Percentiles rank a stretch among this genome's conserved stretches.
These are phyloP conservation scores for Idris sp. DNA, from an alignment of 1,140 invertebrate species.

Conservation along the genomic window DNA sequence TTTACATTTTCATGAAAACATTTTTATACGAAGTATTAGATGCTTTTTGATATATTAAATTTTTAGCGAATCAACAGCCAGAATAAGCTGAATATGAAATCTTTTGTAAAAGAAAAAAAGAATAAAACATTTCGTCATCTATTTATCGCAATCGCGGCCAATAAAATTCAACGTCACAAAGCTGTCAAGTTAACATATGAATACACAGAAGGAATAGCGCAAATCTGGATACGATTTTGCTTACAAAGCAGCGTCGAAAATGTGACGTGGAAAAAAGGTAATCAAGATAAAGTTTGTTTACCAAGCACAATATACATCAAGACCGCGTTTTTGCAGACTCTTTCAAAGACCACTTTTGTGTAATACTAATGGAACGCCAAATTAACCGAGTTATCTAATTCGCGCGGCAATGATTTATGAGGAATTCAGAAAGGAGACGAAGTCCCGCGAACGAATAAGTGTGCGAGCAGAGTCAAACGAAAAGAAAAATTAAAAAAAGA, in stretches of 20 bases:
- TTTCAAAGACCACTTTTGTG: constrained; percentile 32
- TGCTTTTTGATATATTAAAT: too few species aligned
- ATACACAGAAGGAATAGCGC: constrained; percentile 19
- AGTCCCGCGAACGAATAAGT: too few species aligned
- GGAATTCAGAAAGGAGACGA: too few species aligned
- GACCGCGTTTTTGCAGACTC: constrained; percentile 17
- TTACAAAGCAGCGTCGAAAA: constrained; percentile 24
- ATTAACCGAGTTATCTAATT: constrained; percentile 57
- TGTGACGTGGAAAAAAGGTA: constrained; percentile 18
- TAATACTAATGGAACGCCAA: constrained; percentile 50
- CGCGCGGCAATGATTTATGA: constrained; percentile 38
- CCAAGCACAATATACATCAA: constrained; percentile 29
- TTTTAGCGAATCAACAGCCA: too few species aligned
- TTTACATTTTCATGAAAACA: too few species aligned
- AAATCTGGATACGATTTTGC: constrained; percentile 2
- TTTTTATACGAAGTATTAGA: too few species aligned
- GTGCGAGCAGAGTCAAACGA: constrained; percentile 10
- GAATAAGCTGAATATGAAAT: too few species aligned
- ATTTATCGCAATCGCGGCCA: constrained; percentile 32
- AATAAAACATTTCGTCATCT: constrained; percentile 1
- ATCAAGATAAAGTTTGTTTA: constrained; percentile 51
- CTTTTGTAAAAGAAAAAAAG: too few species aligned
- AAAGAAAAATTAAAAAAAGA: constrained; percentile 36
- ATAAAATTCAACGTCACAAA: constrained; percentile 20
- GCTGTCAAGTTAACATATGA: constrained; percentile 34